Base-by-base conservation (phyloP, 1,140 invertebrate genomes). In the Heliconius hermathena region DNA sequence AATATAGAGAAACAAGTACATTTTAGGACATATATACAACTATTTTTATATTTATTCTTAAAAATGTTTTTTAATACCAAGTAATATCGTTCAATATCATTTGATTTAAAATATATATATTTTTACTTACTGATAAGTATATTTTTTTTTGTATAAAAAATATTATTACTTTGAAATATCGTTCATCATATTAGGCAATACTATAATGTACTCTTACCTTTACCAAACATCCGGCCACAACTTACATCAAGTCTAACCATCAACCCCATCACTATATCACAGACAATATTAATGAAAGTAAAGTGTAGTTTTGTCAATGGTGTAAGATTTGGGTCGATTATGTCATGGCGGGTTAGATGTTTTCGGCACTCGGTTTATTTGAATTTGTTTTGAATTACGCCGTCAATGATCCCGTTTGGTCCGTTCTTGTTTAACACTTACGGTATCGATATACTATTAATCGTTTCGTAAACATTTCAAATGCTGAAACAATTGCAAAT, bases 401-500 rank as follows among this genome's bases (percentile, higher is more conserved):
- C 89, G 94, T 94, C 91, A 94, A 94, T 95, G 93, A 93, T 91
- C 91, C 89, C 91, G 90, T 93, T 90, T 87, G 80, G 81, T 88
- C 80, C 85, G 80, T 86, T 89, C 85, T 91, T 89, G 87, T 90
- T 91, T 91, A 90, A 91, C 82, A 90, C 82, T 90, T 86, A 89
- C 87, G 84, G 81, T 93, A 90, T 91, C 88, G 89, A 87, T 91
- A 91, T 86, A 87, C 82, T 91, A 88, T 87, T 90, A 87, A 91
- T 88, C 83, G 80, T 88, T 93, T 93, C 85, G 82, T 94, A 94
- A 94, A 90, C 91, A 87, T 88, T 94, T 94, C 94, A 93, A 97
- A 99, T 99, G 98, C 97, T 98, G 96, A 99, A 98, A 95, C 97
- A 98, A 96, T 96, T 99, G 96, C 98, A 98, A 97, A 99, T 99